These are phyloP conservation scores for Chymomyza amoena DNA, from an alignment of 2,888 invertebrate species.

Conservation along the genomic window DNA sequence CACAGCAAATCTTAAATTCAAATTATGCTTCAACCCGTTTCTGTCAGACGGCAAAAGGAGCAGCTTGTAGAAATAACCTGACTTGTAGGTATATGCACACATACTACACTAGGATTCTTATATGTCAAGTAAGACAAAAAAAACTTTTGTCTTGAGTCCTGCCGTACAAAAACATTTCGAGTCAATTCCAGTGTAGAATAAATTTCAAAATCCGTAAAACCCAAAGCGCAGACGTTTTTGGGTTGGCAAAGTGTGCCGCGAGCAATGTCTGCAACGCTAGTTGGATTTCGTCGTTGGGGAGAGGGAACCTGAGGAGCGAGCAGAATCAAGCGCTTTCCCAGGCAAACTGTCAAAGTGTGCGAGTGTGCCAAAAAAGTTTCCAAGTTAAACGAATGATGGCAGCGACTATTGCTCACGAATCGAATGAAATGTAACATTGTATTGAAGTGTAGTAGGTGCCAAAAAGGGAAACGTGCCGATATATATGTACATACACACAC, in stretches of 20 bases:
- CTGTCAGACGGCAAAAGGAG: constrained; percentile 57
- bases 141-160: constrained; percentile 45
- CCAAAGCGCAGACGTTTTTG: constrained; percentile 54
- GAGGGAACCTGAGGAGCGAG: background rate
- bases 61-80: constrained; percentile 66
- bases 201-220: constrained; percentile 68
- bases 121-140: background rate
- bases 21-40: constrained; percentile 69
- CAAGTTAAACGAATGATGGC: constrained; percentile 61
- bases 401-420: constrained; percentile 46
- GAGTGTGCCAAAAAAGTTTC: constrained; percentile 68
- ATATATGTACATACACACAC: constrained; percentile 16
- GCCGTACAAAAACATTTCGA: constrained; percentile 42
- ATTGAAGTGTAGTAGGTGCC: constrained; percentile 75
- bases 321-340: constrained; percentile 13
- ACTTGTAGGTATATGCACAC: constrained; percentile 11
- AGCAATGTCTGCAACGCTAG: background rate
- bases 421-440: constrained; percentile 72
- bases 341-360: constrained; percentile 70
- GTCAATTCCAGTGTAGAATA: constrained; percentile 61
- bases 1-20: constrained; percentile 73
- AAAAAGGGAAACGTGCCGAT: constrained; percentile 65
- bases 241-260: constrained; percentile 33
- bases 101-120: background rate
- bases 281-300: background rate